These are phyloP conservation scores for Coptodon rendalli DNA, from an alignment of 2,113 vertebrate genomes.

Conservation along the genomic window DNA sequence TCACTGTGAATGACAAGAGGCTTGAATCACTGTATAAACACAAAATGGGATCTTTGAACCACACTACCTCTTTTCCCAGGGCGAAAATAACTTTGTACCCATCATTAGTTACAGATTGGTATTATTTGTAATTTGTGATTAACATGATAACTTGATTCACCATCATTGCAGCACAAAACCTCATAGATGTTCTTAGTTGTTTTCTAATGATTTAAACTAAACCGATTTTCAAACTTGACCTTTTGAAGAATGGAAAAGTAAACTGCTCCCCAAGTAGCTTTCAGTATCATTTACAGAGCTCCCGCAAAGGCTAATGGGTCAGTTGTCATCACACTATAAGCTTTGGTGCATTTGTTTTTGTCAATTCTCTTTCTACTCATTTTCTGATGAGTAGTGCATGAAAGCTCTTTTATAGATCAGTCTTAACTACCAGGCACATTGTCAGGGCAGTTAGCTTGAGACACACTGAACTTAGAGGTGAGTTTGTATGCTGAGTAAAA, in stretches of 20 bases:
- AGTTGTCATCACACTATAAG: background rate
- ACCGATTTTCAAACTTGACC: background rate
- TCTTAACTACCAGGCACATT: background rate
- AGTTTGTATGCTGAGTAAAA: background rate
- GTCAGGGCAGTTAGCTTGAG: background rate
- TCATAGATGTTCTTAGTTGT: background rate
- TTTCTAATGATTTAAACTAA: background rate
- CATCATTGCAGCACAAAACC: background rate
- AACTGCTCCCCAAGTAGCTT: background rate
- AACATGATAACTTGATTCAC: background rate
- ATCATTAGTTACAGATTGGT: background rate
- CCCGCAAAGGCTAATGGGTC: background rate
- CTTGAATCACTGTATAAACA: background rate
- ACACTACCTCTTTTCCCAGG: background rate
- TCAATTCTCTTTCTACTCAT: background rate
- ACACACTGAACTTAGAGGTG: background rate
- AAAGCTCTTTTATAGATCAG: background rate
- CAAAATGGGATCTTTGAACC: background rate
- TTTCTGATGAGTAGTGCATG: background rate
- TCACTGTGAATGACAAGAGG: background rate
- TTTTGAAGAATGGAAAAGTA: background rate
- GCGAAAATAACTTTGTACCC: background rate
- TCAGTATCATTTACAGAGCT: background rate
- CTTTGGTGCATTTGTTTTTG: background rate
- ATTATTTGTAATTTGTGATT: background rate